A percentile compares a stretch with the other conserved stretches of the same genome.
Conservation (phyloP, 1,140 invertebrate genomes). For the Leptopilina clavipes region DNA sequence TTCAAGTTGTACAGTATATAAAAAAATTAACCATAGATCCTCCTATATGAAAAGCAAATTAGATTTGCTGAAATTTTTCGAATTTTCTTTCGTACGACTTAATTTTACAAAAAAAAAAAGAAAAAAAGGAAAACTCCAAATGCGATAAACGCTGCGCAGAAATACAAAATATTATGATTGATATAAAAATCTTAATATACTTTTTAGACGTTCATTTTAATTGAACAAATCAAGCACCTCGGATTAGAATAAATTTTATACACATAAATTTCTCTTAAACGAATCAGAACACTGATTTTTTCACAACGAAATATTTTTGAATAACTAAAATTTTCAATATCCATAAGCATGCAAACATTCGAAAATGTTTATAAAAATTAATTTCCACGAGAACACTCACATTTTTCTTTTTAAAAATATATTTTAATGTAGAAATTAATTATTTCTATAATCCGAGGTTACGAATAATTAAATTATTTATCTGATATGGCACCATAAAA, state of each 20-base stretch:
- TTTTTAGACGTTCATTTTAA: too few relatives aligned
- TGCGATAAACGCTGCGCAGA: conserved; percentile 24
- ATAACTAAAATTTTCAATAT: too few relatives aligned
- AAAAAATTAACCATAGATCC: conserved; percentile 2
- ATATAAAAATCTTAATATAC: not conserved
- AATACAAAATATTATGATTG: not conserved
- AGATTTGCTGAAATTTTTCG: not conserved
- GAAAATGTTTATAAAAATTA: too few relatives aligned
- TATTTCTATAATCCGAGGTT: not conserved
- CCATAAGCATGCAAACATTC: too few relatives aligned
- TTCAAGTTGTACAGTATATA: not conserved
- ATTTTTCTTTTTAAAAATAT: too few relatives aligned
- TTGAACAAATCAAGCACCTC: too few relatives aligned
- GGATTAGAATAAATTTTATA: too few relatives aligned
- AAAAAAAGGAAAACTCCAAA: not conserved
- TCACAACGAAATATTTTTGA: too few relatives aligned
- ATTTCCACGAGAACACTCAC: too few relatives aligned
- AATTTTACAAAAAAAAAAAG: too few relatives aligned
- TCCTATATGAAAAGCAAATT: not conserved
- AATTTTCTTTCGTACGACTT: not conserved
- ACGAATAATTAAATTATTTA: not conserved
- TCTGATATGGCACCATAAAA: conserved; percentile 13
- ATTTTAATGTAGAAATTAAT: not conserved
- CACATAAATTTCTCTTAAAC: too few relatives aligned
- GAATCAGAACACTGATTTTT: too few relatives aligned